These are phyloP conservation scores for Caloenas nicobarica DNA, from an alignment of 2,113 vertebrate genomes.

Conservation along the genomic window DNA sequence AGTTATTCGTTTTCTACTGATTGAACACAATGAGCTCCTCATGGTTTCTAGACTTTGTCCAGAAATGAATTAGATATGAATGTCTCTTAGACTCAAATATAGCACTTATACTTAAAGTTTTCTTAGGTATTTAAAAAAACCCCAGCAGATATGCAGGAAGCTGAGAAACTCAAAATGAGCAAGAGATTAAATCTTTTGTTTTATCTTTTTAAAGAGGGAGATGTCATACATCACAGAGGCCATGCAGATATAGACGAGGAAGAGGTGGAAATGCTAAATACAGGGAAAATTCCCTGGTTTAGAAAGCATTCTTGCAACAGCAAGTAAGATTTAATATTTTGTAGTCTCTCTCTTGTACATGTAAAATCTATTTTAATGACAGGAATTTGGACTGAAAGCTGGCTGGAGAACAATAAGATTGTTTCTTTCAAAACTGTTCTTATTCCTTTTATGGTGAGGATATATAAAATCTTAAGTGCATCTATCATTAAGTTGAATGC, in stretches of 20 bases:
- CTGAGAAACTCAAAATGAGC: neutral
- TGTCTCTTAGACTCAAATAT: neutral
- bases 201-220: neutral
- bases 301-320: slow-evolving; percentile 24
- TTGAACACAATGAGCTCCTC: slow-evolving; percentile 1
- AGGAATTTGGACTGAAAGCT: neutral
- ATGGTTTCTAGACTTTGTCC: neutral
- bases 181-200: neutral
- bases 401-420: neutral
- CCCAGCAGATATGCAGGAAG: neutral
- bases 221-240: neutral
- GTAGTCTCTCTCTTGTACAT: neutral
- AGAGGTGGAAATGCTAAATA: neutral
- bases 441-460: neutral
- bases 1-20: slow-evolving; percentile 29
- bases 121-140: neutral
- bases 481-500: neutral
- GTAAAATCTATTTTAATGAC: slow-evolving; percentile 17
- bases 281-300: neutral
- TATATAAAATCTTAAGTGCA: neutral
- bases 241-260: neutral
- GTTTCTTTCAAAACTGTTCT: neutral
- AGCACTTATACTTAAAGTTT: neutral
- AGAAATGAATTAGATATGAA: neutral
- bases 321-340: slow-evolving; percentile 19